Evolutionary conservation across 2,797 vertebrate genomes (phyloP).

Genomic region (Fundulus diaphanus): DNA sequence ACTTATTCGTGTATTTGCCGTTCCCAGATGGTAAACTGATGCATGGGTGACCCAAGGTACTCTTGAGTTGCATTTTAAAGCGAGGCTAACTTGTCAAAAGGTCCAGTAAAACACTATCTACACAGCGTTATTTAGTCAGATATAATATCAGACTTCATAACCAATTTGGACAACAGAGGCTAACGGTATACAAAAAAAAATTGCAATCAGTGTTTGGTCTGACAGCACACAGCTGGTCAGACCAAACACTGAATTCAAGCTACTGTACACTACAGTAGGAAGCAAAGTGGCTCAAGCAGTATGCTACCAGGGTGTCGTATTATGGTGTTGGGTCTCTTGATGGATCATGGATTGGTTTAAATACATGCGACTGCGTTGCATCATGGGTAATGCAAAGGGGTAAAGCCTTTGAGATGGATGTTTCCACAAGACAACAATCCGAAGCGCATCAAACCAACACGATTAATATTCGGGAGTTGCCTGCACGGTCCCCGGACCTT

Average conservation of each 20-base stretch:
- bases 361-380: neutral
- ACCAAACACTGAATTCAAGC: neutral
- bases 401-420: neutral
- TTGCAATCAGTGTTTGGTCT: too few species aligned
- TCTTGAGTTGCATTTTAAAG: conserved; percentile 39
- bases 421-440: neutral
- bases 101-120: neutral
- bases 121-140: neutral
- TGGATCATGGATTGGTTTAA: neutral
- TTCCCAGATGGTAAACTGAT: conserved; percentile 35
- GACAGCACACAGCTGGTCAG: neutral
- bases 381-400: neutral
- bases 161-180: neutral
- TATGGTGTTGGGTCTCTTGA: neutral
- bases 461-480: neutral
- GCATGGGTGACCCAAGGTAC: conserved; percentile 30
- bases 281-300: neutral
- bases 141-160: neutral
- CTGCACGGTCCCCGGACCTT: neutral
- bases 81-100: conserved; percentile 23
- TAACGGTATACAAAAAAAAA: too few species aligned
- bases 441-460: neutral
- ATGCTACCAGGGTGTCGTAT: neutral
- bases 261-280: neutral
- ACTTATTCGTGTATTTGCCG: conserved; percentile 28